Percentiles rank a stretch among this genome's conserved stretches.
phyloP scores from a whole-genome alignment of 2,797 vertebrate genomes.

The Sebastes diaconus region DNA sequence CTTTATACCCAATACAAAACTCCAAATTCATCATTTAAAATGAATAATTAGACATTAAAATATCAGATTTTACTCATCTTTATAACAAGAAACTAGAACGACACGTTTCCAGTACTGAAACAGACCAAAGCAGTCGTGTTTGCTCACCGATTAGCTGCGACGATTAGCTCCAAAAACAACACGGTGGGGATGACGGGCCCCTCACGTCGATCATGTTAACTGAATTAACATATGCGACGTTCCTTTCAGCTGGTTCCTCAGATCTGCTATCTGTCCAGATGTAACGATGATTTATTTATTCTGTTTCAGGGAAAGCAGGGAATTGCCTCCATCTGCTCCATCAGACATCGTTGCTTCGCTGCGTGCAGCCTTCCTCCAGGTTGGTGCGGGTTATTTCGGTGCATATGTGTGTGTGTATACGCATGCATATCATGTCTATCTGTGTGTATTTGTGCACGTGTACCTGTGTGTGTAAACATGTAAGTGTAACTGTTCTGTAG shows the following conservation, averaged over 20 bases:
- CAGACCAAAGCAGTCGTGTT: conserved; percentile 66
- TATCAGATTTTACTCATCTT: neutral
- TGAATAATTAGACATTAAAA: neutral
- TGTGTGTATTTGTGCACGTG: neutral
- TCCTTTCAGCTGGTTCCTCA: conserved; percentile 38
- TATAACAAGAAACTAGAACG: neutral
- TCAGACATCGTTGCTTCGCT: conserved; percentile 14
- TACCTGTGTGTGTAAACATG: neutral
- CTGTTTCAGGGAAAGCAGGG: conserved; percentile 45
- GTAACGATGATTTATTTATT: conserved; percentile 64
- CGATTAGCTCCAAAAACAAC: conserved; percentile 71
- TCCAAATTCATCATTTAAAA: neutral
- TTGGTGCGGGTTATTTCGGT: neutral
- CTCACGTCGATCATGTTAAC: conserved; percentile 59
- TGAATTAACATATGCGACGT: conserved; percentile 47
- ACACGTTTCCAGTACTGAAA: neutral
- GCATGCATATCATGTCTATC: neutral
- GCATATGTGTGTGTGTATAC: neutral
- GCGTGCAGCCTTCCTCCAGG: conserved; percentile 39
- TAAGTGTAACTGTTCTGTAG: neutral
- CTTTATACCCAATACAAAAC: neutral
- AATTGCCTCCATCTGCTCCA: conserved; percentile 63
- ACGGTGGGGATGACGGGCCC: conserved; percentile 52
- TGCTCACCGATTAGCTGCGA: conserved; percentile 80
- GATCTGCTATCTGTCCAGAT: conserved; percentile 58